Percentiles rank a stretch among this genome's conserved stretches.
These are phyloP conservation scores for Cheilosia variabilis DNA, from an alignment of 2,888 invertebrate species.

Conservation along the genomic window DNA sequence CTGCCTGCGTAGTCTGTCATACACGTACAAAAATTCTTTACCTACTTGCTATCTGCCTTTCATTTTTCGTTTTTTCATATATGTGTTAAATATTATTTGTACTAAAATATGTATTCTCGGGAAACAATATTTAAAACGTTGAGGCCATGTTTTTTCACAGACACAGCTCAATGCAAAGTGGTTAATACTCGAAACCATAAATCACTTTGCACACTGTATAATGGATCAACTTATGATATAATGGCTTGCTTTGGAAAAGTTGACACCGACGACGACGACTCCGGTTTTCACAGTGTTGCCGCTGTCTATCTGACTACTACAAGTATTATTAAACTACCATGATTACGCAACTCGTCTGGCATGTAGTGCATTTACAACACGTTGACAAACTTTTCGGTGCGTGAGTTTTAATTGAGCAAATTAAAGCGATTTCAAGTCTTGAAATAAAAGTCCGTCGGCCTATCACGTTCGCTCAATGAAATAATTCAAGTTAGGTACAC, in stretches of 20 bases:
- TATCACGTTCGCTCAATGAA: constrained; percentile 40
- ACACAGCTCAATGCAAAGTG: neutral
- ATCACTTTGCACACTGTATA: constrained; percentile 14
- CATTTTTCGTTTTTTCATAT: neutral
- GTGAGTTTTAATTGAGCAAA: constrained; percentile 53
- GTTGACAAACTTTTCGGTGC: constrained; percentile 2
- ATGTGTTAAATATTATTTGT: neutral
- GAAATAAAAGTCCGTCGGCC: constrained; percentile 7
- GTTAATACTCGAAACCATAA: constrained; percentile 9
- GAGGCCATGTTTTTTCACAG: constrained; percentile 12
- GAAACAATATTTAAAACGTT: constrained; percentile 1
- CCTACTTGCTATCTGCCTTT: neutral
- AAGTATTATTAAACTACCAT: neutral
- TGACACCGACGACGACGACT: neutral
- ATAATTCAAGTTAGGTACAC: constrained; percentile 38
- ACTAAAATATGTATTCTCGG: neutral
- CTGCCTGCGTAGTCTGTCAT: constrained; percentile 2
- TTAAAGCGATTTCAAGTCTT: constrained; percentile 24
- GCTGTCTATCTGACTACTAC: neutral
- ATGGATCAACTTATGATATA: constrained; percentile 28
- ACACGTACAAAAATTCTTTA: neutral
- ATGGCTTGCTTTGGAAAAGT: constrained; percentile 11
- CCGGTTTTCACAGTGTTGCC: constrained; percentile 33
- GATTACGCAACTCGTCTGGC: constrained; percentile 49
- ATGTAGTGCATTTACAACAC: constrained; percentile 24